Evolutionary conservation across 1,140 invertebrate species (phyloP).

Genomic region (Cotesia glomerata): DNA sequence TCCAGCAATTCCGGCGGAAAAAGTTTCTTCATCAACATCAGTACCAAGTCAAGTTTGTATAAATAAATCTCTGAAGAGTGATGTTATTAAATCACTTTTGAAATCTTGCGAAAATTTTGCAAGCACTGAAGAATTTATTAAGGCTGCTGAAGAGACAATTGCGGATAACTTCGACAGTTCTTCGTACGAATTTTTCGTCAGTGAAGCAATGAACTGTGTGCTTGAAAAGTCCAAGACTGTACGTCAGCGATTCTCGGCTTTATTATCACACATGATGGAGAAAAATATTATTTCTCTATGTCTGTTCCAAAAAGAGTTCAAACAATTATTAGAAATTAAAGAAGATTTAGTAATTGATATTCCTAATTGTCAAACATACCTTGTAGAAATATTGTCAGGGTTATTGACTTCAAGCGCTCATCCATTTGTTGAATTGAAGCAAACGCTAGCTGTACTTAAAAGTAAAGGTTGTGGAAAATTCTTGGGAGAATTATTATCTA

Average conservation of each 20-base stretch:
- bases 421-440: conserved; percentile 60
- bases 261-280: neutral
- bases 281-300: neutral
- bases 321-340: conserved; percentile 65
- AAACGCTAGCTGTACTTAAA: conserved; percentile 33
- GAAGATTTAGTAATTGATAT: conserved; percentile 77
- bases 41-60: too few relatives aligned
- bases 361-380: conserved; percentile 75
- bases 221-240: neutral
- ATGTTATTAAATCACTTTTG: neutral
- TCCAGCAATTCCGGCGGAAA: too few relatives aligned
- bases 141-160: neutral
- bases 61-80: neutral
- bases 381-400: conserved; percentile 69
- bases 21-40: too few relatives aligned
- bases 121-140: neutral
- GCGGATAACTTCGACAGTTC: neutral
- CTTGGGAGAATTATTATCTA: too few relatives aligned
- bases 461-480: too few relatives aligned
- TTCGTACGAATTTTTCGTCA: neutral
- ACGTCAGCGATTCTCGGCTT: neutral
- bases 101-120: neutral
- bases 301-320: conserved; percentile 40
- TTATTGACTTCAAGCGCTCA: conserved; percentile 60
- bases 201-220: neutral